Conservation (phyloP, 2,113 vertebrate genomes). For the Dasyprocta punctata region DNA sequence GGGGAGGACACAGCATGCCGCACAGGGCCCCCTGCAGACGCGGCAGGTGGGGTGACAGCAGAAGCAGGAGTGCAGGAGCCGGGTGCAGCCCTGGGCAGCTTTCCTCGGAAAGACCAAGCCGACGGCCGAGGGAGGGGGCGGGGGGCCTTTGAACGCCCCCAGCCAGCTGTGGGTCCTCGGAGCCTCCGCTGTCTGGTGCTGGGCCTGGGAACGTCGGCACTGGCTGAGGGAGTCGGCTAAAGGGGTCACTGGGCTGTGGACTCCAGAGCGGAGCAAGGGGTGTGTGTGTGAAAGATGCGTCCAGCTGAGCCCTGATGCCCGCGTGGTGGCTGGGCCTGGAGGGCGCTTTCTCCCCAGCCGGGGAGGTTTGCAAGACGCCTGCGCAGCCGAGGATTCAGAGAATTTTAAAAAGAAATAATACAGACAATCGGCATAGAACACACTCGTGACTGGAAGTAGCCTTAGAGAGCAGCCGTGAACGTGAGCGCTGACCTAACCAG, state of each 20-base stretch:
- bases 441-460: too few species aligned
- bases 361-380: not conserved
- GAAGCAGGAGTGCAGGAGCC: not conserved
- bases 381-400: not conserved
- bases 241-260: accelerated
- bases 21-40: too few species aligned
- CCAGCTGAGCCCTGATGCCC: not conserved
- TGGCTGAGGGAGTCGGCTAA: not conserved
- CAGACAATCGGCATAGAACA: not conserved
- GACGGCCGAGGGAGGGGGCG: too few species aligned
- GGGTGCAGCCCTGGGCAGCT: too few species aligned
- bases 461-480: not conserved
- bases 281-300: not conserved
- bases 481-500: not conserved
- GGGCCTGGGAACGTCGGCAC: too few species aligned
- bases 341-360: not conserved
- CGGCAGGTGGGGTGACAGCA: accelerated
- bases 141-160: not conserved
- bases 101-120: not conserved
- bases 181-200: too few species aligned
- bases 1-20: not conserved
- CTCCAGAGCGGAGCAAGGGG: not conserved
- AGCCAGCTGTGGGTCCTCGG: not conserved
- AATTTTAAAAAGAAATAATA: not conserved
- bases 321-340: not conserved